These are phyloP conservation scores for Orthosia gracilis DNA, from an alignment of 2,888 invertebrate genomes.

Conservation along the genomic window DNA sequence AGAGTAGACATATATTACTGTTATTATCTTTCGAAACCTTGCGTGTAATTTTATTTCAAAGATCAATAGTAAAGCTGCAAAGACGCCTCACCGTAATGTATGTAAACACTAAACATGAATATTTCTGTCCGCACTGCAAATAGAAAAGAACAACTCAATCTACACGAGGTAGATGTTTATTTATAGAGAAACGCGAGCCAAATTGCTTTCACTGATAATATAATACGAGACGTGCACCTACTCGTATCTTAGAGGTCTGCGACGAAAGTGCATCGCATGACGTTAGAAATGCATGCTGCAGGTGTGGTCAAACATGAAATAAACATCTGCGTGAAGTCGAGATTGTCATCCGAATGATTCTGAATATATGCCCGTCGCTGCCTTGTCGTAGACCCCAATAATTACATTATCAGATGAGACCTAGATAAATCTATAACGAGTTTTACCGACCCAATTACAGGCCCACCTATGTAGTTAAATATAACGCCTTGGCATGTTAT, in stretches of 20 bases:
- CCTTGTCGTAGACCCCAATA: slow-evolving; percentile 23
- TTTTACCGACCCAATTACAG: slow-evolving; percentile 40
- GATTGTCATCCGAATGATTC: slow-evolving; percentile 1
- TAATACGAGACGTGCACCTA: slow-evolving; percentile 53
- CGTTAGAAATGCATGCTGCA: slow-evolving; percentile 24
- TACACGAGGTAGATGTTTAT: slow-evolving; percentile 76
- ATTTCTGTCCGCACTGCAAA: slow-evolving; percentile 69
- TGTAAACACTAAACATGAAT: slow-evolving; percentile 61
- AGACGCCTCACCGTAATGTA: slow-evolving; percentile 29
- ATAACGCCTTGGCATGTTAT: slow-evolving; percentile 57
- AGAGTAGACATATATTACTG: background rate
- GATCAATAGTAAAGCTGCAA: slow-evolving; percentile 5
- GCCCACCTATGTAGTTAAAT: slow-evolving; percentile 44
- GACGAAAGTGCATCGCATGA: slow-evolving; percentile 45
- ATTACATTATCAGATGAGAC: slow-evolving; percentile 37
- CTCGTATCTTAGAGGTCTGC: slow-evolving; percentile 43
- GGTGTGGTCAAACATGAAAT: slow-evolving; percentile 11
- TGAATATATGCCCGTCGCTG: background rate
- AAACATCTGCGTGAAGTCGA: background rate
- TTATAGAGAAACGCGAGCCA: slow-evolving; percentile 83
- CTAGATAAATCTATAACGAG: slow-evolving; percentile 44
- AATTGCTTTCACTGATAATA: slow-evolving; percentile 85
- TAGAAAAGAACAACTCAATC: slow-evolving; percentile 72
- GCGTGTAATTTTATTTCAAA: slow-evolving; percentile 17
- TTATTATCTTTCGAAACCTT: slow-evolving; percentile 15